These are phyloP conservation scores for Anas georgica DNA, from an alignment of 2,797 vertebrate species.

Conservation along the genomic window DNA sequence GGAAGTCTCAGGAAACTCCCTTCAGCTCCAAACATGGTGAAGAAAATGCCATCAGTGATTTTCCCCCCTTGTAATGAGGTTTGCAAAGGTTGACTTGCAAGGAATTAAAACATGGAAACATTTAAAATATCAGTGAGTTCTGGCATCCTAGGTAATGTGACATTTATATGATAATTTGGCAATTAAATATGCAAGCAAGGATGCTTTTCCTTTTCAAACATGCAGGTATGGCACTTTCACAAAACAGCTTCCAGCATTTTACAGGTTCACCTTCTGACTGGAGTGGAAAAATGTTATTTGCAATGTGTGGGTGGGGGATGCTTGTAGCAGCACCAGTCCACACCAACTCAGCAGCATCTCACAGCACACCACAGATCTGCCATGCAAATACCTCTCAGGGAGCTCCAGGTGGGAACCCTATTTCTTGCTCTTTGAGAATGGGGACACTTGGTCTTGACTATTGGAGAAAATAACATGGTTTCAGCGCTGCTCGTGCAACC, in stretches of 20 bases:
- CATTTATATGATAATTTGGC: constrained; percentile 65
- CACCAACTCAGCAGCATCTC: not conserved
- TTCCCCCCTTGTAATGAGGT: constrained; percentile 26
- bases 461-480: accelerated
- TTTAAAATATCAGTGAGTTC: constrained; percentile 58
- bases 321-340: not conserved
- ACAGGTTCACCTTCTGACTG: not conserved
- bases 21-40: not conserved
- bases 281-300: not conserved
- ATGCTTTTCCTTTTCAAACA: not conserved
- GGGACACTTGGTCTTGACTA: not conserved
- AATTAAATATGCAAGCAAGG: constrained; percentile 49
- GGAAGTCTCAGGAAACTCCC: not conserved
- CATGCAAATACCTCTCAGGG: accelerated
- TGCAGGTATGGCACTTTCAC: not conserved
- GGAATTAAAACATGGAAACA: constrained; percentile 48
- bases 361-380: not conserved
- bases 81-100: constrained; percentile 56
- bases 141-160: constrained; percentile 40
- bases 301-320: accelerated
- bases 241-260: not conserved
- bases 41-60: not conserved
- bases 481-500: not conserved
- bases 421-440: not conserved
- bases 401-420: not conserved